Conservation (phyloP, 2,113 vertebrate genomes). For the Rousettus leschenaultii region DNA sequence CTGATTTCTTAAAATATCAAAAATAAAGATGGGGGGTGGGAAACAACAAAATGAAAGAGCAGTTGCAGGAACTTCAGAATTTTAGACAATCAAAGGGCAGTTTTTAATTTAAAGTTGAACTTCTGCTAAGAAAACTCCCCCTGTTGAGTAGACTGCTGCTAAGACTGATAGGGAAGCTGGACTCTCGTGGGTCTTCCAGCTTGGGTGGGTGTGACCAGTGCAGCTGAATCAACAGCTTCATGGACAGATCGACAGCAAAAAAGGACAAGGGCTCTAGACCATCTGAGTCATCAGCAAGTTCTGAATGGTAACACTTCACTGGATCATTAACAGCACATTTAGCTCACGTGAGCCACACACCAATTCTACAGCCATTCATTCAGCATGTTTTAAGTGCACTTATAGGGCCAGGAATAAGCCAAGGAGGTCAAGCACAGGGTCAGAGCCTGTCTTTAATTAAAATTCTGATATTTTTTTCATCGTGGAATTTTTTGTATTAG, state of each 20-base stretch:
- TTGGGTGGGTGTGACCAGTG: neutral
- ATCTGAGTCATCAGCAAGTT: neutral
- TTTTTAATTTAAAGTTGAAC: constrained; percentile 22
- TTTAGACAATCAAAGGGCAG: neutral
- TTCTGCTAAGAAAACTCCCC: neutral
- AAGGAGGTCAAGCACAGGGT: neutral
- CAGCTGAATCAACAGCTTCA: constrained; percentile 58
- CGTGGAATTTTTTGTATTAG: constrained; percentile 9
- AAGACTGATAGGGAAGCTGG: neutral
- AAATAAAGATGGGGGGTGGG: neutral
- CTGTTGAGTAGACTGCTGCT: neutral
- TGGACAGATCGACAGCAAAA: neutral
- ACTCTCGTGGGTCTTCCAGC: neutral
- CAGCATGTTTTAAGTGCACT: neutral
- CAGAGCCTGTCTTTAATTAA: neutral
- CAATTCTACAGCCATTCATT: neutral
- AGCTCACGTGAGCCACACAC: neutral
- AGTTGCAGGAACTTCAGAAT: neutral
- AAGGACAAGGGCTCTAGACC: neutral
- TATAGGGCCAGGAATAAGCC: neutral
- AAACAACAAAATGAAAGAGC: constrained; percentile 9
- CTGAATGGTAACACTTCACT: neutral
- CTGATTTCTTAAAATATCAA: constrained; percentile 25
- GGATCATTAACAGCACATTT: neutral
- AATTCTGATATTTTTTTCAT: neutral